Conservation (phyloP, 2,888 invertebrate species). For the Philopedon plagiatum region DNA sequence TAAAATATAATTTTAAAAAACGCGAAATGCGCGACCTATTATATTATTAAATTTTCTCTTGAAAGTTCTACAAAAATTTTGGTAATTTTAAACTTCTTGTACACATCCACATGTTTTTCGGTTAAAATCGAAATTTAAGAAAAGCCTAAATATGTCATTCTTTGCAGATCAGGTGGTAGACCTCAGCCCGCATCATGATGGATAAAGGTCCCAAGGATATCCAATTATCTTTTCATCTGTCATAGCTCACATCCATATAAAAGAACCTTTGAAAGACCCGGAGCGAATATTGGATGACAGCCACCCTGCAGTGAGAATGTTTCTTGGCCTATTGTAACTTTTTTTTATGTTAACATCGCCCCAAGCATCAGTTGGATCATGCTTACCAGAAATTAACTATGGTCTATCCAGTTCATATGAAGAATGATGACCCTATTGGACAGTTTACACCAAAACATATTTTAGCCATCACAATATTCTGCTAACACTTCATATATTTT, state of each 20-base stretch:
- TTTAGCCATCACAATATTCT: too few species aligned
- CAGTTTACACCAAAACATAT: too few species aligned
- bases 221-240: conserved; percentile 47
- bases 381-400: too few species aligned
- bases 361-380: background rate
- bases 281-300: conserved; percentile 35
- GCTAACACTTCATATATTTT: too few species aligned
- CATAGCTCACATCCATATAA: conserved; percentile 33
- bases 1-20: too few species aligned
- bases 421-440: too few species aligned
- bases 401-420: too few species aligned
- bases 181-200: conserved; percentile 38
- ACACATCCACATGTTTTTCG: too few species aligned
- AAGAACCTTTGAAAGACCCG: conserved; percentile 18
- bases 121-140: background rate
- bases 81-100: too few species aligned
- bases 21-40: too few species aligned
- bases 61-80: too few species aligned
- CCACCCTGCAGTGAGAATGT: conserved; percentile 36
- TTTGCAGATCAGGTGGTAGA: conserved; percentile 1
- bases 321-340: background rate
- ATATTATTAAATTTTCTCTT: too few species aligned
- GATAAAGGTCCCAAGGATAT: conserved; percentile 40
- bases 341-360: background rate
- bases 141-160: background rate